Base-by-base conservation (phyloP, 2,113 vertebrate genomes). In the Anoplopoma fimbria region DNA sequence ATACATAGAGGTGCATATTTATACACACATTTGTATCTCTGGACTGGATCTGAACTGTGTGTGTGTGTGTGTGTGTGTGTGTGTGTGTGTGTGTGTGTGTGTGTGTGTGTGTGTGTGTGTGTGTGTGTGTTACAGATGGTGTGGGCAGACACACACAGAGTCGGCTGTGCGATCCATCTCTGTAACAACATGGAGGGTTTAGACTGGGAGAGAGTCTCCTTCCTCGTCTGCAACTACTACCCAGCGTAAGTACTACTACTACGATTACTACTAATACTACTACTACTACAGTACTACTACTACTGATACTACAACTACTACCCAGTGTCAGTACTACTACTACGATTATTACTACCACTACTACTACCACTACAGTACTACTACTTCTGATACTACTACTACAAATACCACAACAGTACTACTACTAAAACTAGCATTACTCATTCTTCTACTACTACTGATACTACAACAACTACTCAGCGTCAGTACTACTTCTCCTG, bases 161-260 rank as follows among this genome's bases (percentile, higher is more conserved):
- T 93, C 2, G 93, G 93, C 64, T 94, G 92, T 90, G 93, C 91
- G 9, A 61, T 88, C 27, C 91, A 94, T 13, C 58, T 82, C 62
- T 94, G 91, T 49, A 80, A 72, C 81, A 79, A 0, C 1, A 91
- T 93, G 88, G 82, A 89, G 29, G 91, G 88, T 0, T 75, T 94
- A 60, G 75, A 36, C 1, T 92, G 89, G 89, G 79, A 86, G 2
- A 81, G 38, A 23, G 65, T 57, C 21, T 72, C 73, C 38, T 92
- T 87, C 85, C 88, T 94, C 7, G 92, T 94, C 77, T 94, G 93
- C 75, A 94, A 94, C 90, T 94, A 94, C 84, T 94, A 51, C 53
- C 93, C 93, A 73, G 81, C 92, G 92, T 94, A 14, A 93, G 93
- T 93, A 79, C 34, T n/a, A 21, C 21, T 45, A 53, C 25, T 49